Evolutionary conservation across 2,888 invertebrate species (phyloP).

Genomic region (Polyploca ridens): DNA sequence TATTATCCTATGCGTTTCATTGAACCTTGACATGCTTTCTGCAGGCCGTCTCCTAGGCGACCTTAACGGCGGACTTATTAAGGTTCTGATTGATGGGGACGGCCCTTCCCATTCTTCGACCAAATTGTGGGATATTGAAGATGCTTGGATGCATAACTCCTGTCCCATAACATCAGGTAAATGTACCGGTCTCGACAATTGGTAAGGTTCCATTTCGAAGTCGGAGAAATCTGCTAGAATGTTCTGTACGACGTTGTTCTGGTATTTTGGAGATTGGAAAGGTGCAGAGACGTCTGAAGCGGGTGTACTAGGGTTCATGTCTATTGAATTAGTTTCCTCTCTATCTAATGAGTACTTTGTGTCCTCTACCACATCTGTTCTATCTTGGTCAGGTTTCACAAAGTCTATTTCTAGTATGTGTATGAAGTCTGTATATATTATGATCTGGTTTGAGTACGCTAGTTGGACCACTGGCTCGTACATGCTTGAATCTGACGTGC

Average conservation of each 20-base stretch:
- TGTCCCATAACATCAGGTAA: constrained; percentile 77
- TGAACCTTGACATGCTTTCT: constrained; percentile 81
- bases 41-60: constrained; percentile 77
- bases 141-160: constrained; percentile 76
- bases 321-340: constrained; percentile 65
- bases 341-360: constrained; percentile 65
- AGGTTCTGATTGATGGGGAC: constrained; percentile 74
- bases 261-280: constrained; percentile 80
- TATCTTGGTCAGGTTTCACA: constrained; percentile 72
- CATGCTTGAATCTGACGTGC: constrained; percentile 93
- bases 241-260: constrained; percentile 84
- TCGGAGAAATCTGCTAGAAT: constrained; percentile 87
- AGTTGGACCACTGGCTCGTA: constrained; percentile 89
- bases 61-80: constrained; percentile 77
- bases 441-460: constrained; percentile 89
- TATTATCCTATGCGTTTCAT: constrained; percentile 80
- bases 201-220: constrained; percentile 82
- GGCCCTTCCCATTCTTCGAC: constrained; percentile 83
- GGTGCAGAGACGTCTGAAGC: constrained; percentile 71
- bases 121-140: constrained; percentile 75
- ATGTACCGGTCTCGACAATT: constrained; percentile 72
- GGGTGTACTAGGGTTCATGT: constrained; percentile 68
- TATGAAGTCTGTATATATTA: constrained; percentile 94
- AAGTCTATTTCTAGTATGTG: constrained; percentile 89
- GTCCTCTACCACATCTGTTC: constrained; percentile 59